Base-by-base conservation (phyloP, 2,113 vertebrate species). In the Suricata suricatta region DNA sequence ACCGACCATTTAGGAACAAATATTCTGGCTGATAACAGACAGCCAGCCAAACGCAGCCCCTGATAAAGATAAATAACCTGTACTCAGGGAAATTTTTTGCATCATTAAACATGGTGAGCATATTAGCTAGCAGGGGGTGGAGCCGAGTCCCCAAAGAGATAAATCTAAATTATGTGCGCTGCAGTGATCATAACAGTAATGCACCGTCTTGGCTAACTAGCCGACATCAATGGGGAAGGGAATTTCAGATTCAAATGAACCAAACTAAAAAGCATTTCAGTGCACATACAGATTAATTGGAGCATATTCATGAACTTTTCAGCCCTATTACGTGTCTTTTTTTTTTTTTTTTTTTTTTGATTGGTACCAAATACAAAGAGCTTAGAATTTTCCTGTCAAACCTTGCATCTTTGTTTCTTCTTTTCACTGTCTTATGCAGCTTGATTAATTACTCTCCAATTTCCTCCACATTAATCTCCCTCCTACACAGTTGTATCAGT, bases 41-140 rank as follows among this genome's bases (percentile, higher is more conserved):
- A 99, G 98, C 96, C 97, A 98, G 98, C 98, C 98, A 98, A 99
- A 99, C 72, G 96, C 98, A 99, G 98, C 94, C 96, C 79, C 98
- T 99, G 99, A 99, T 99, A 99, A 99, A 99, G 99, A 99, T 99
- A 99, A 99, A 99, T 99, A 99, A 99, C 99, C 99, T 99, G 98
- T 99, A 99, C 99, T 99, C 99, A 99, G 98, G 98, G 99, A 99
- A 98, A 99, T 99, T 99, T 99, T 99, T 99, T 99, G 99, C 99
- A 99, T 99, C 99, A 99, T 99, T 99, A 99, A 99, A 99, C 99
- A 99, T 99, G 98, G 99, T 98, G 99, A 99, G 99, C 98, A 98
- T 99, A 99, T 99, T 99, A 99, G 99, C 98, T 99, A 98, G 98
- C 98, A 99, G 98, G 98, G 99, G 99, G 99, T 99, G 98, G 99